phyloP scores from a whole-genome alignment of 2,797 vertebrate species.

The Microctenopoma stevenorrisi region DNA sequence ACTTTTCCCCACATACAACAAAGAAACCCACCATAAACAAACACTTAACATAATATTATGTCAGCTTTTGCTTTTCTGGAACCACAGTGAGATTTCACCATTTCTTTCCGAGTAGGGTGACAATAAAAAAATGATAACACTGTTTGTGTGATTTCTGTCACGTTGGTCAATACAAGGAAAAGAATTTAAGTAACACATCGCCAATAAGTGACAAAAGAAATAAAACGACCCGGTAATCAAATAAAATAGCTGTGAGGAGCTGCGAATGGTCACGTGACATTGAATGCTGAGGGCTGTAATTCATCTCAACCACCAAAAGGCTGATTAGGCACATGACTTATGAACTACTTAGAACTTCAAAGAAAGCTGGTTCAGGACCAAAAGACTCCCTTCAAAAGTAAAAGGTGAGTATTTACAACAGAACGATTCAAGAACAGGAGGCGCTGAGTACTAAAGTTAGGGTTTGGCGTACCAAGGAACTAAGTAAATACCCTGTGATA shows the following conservation, averaged over 20 bases:
- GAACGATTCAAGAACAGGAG: conserved; percentile 61
- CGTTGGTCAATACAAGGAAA: not conserved
- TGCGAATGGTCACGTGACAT: conserved; percentile 8
- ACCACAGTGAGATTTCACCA: conserved; percentile 8
- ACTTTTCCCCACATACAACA: no score
- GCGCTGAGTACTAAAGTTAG: conserved; percentile 63
- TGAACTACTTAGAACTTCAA: conserved; percentile 54
- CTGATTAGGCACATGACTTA: conserved; percentile 34
- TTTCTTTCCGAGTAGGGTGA: not conserved
- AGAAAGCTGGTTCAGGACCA: conserved; percentile 47
- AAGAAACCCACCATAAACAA: not conserved
- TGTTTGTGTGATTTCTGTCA: not conserved
- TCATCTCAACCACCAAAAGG: conserved; percentile 23
- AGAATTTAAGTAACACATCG: not conserved
- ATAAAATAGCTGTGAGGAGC: conserved; percentile 1
- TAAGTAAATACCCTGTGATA: conserved; percentile 80
- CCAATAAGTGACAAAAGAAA: not conserved
- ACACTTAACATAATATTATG: not conserved
- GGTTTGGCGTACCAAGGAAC: conserved; percentile 61
- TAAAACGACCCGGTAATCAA: not conserved
- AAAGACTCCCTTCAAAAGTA: conserved; percentile 43
- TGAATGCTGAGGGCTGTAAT: conserved; percentile 12
- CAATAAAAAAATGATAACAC: not conserved
- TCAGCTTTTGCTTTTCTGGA: not conserved
- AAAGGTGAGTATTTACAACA: conserved; percentile 62